Conservation (phyloP, 2,113 vertebrate genomes). For the Thymallus thymallus region DNA sequence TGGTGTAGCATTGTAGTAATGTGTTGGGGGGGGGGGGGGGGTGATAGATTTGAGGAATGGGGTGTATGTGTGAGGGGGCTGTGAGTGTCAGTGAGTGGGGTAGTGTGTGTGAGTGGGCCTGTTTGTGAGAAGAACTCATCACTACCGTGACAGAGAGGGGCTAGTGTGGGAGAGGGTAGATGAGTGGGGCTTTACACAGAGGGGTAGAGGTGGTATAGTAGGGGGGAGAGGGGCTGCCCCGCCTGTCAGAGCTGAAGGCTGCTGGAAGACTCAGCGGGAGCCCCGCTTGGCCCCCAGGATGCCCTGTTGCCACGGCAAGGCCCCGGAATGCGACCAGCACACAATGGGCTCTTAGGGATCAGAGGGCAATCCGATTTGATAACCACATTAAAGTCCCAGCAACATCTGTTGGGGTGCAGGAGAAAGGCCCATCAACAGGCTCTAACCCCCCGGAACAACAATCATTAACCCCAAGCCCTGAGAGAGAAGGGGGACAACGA, state of each 20-base stretch:
- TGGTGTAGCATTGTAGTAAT: no score
- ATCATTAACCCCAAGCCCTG: constrained; percentile 90
- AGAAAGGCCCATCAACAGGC: constrained; percentile 88
- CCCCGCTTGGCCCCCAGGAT: constrained; percentile 72
- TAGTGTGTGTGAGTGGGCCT: constrained; percentile 35
- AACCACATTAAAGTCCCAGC: constrained; percentile 96
- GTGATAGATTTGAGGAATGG: not conserved
- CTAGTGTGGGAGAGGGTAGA: constrained; percentile 37
- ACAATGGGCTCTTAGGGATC: constrained; percentile 86
- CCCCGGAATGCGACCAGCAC: constrained; percentile 80
- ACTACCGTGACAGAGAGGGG: not conserved
- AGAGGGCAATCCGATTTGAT: constrained; percentile 93
- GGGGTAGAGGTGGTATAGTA: not conserved
- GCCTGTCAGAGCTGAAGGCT: constrained; percentile 73
- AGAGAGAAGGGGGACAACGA: constrained; percentile 89
- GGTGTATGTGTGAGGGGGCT: not conserved
- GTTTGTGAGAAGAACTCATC: constrained; percentile 18
- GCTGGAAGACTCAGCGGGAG: constrained; percentile 76
- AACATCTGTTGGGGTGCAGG: constrained; percentile 93
- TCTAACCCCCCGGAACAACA: constrained; percentile 89
- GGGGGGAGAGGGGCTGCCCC: constrained; percentile 45
- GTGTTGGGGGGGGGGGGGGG: not conserved
- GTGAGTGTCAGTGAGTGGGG: constrained; percentile 35
- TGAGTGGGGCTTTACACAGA: constrained; percentile 33
- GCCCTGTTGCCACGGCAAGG: constrained; percentile 87